phyloP scores from a whole-genome alignment of 2,113 vertebrate genomes.

The Paramormyrops kingsleyae region DNA sequence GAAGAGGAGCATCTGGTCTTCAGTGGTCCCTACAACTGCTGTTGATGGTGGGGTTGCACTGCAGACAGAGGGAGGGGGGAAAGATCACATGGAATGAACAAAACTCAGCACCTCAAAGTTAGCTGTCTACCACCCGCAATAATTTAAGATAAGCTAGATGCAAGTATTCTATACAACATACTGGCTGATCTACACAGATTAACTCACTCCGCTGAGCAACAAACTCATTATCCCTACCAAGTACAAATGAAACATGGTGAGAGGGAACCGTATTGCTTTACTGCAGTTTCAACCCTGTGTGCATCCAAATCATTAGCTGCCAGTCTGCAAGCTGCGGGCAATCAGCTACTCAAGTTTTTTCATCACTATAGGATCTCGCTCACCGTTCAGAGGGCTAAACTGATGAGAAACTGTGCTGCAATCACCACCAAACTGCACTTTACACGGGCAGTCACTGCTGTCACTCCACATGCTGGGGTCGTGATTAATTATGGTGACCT shows the following conservation, averaged over 20 bases:
- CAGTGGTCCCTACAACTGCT: slow-evolving; percentile 92
- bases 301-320: not conserved
- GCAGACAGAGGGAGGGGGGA: slow-evolving; percentile 41
- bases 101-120: not conserved
- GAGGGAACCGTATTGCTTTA: not conserved
- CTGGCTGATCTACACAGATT: not conserved
- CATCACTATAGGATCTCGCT: not conserved
- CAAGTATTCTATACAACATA: not conserved
- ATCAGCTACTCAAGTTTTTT: not conserved
- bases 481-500: not conserved
- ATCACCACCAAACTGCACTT: not conserved
- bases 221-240: not conserved
- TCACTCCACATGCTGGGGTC: not conserved
- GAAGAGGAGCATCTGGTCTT: slow-evolving; percentile 71
- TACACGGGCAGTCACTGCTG: not conserved
- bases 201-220: not conserved
- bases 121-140: not conserved
- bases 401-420: not conserved
- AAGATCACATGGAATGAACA: slow-evolving; percentile 32
- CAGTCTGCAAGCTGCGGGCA: not conserved
- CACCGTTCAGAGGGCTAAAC: not conserved
- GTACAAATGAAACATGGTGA: not conserved
- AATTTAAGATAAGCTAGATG: not conserved
- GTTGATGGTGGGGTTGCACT: slow-evolving; percentile 98
- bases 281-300: not conserved